phyloP scores from a whole-genome alignment of 2,888 invertebrate species.

The Baronia brevicornis region DNA sequence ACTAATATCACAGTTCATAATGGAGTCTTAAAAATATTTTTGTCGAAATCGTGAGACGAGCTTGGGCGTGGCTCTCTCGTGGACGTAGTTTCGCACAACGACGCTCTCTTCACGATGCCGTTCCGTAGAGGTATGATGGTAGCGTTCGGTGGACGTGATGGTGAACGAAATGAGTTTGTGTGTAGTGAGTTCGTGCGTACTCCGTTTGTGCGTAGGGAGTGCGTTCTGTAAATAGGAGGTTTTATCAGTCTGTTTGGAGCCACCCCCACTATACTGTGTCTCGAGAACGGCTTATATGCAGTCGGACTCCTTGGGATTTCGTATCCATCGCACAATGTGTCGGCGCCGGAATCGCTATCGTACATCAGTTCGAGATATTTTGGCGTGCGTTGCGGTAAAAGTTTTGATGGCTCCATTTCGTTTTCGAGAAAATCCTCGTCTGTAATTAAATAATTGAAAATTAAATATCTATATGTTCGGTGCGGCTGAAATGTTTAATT shows the following conservation, averaged over 20 bases:
- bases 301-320: conserved; percentile 74
- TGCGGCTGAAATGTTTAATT: too few relatives aligned
- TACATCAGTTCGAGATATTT: conserved; percentile 82
- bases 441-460: conserved; percentile 21
- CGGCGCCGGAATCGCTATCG: conserved; percentile 65
- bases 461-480: not conserved
- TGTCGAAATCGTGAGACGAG: conserved; percentile 37
- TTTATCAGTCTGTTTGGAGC: conserved; percentile 53
- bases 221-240: conserved; percentile 47
- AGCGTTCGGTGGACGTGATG: conserved; percentile 52
- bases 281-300: conserved; percentile 40
- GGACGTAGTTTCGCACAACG: conserved; percentile 43
- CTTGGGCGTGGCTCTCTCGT: conserved; percentile 24
- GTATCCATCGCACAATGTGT: conserved; percentile 73
- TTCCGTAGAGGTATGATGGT: conserved; percentile 58
- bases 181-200: conserved; percentile 7
- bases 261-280: conserved; percentile 63
- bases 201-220: conserved; percentile 39
- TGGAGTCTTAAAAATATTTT: conserved; percentile 59
- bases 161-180: conserved; percentile 26
- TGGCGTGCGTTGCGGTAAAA: conserved; percentile 59
- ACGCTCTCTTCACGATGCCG: conserved; percentile 51
- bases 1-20: conserved; percentile 68
- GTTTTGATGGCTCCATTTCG: conserved; percentile 58
- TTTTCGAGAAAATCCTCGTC: conserved; percentile 59